Evolutionary conservation across 1,140 invertebrate genomes (phyloP), one percentile per base, ranked within the genome.

Genomic region (Drosophila nebulosa): DNA sequence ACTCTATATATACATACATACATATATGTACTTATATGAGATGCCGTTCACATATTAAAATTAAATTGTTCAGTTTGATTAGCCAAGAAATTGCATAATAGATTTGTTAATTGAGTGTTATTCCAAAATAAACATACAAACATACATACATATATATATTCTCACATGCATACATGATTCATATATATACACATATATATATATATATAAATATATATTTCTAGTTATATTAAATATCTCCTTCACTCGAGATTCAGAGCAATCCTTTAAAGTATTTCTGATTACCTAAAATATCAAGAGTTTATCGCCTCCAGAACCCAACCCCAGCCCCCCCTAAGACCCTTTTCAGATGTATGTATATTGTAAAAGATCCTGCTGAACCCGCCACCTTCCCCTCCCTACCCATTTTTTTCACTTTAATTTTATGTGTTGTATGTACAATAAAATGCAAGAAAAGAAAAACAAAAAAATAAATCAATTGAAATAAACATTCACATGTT

Each of bases 101-200:
- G 85, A 85, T 85, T 86, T 85, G 81, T 85, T 86, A 85, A 85
- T 80, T 86, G 69, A 86, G 78, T 86, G 81, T 85, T 86, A 69
- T 74, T 81, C 58, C 55, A 74, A 79, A 39, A 59, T 65, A 69
- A 46, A 69, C 63, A 77, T 52, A 12, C n/a, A 56, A 12, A 53
- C 46, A 12, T 30, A 36, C 36, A 62, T 39, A 53, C 16, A 58
- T 57, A 60, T 14, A 30, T 60, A 69, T 69, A 80, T 64, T 46
- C 16, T 21, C 39, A 46, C 39, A 74, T 55, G 56, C 59, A 69
- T 64, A 72, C 72, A 73, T 68, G 36, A 67, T 67, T 67, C 66
- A 55, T 66, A 61, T 65, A 63, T 74, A 70, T 62, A 68, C 64
- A 60, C 63, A 69, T 27, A 18, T 22, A 53, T 12, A 27, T 53